Base-by-base conservation (phyloP, 2,888 invertebrate species). In the Drosophila fulvimacula region DNA sequence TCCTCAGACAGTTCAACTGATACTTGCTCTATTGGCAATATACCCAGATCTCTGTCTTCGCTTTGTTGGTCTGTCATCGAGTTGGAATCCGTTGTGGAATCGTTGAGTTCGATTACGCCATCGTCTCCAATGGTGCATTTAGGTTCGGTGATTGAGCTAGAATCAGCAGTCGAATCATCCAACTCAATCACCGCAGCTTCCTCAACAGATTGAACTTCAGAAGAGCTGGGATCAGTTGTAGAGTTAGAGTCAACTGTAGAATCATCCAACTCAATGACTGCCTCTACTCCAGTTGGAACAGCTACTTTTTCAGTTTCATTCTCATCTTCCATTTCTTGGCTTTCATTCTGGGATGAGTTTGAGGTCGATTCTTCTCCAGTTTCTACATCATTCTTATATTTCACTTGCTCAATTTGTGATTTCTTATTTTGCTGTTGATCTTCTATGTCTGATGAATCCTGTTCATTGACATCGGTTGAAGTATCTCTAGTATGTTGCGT, bases 181-280 rank as follows among this genome's bases (percentile, higher is more conserved):
- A 60, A 27, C 34, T 36, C 44, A 36, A 65, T 42, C 1, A 36
- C 36, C 1, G 42, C 44, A 27, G 17, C 36, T 24, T 21, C 46
- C 10, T n/a, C 17, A 4, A 0, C 10, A 3, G 32, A 48, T n/a
- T 5, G 38, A 15, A 55, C 39, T 46, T 30, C 67, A 19, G 24
- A 32, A 11, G 52, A 34, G 39, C 11, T 39, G 1, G 19, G 55
- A 55, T 55, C 57, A 46, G 44, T 44, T 24, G 17, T 44, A 17
- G 36, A 38, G 15, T 27, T 38, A 1, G 36, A 17, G n/a, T 38
- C 53, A 17, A 53, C 27, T n/a, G 39, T 32, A n/a, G 62, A 49
- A 10, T 49, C 32, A 17, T 63, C 57, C 11, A 57, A 38, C 3
- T 57, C 57, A 46, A 57, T 57, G 15, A 57, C 19, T 10, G 17